Evolutionary conservation across 2,888 invertebrate species (phyloP), one percentile per base, ranked within the genome.

Genomic region (Tipula lateralis): DNA sequence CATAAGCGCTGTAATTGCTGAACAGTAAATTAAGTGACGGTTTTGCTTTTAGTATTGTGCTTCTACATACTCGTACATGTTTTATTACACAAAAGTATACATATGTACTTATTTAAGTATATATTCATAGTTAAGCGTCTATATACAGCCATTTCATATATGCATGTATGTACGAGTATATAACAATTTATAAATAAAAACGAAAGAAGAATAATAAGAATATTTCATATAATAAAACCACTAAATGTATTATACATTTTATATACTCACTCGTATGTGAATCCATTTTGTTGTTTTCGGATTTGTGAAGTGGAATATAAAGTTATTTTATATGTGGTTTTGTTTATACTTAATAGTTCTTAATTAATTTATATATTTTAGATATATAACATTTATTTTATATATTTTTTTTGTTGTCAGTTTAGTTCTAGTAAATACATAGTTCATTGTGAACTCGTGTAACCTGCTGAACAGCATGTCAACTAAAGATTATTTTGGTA

Each of bases 401-500:
- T n/a, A n/a, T n/a, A n/a, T n/a, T n/a, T n/a, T n/a, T n/a, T n/a
- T n/a, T n/a, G n/a, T n/a, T n/a, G n/a, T n/a, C n/a, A n/a, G n/a
- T n/a, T n/a, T n/a, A n/a, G n/a, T n/a, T n/a, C n/a, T n/a, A n/a
- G n/a, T n/a, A n/a, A n/a, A n/a, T n/a, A n/a, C n/a, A n/a, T n/a
- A n/a, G n/a, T n/a, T n/a, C n/a, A n/a, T n/a, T n/a, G n/a, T n/a
- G n/a, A n/a, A n/a, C n/a, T n/a, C n/a, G n/a, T n/a, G n/a, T 16
- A n/a, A 16, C 44, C 44, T 4, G 44, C 16, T n/a, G 16, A 50
- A 16, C 66, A 66, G 6, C 66, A 85, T 85, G 85, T 84, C 85
- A 32, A 81, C 84, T 16, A 85, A 85, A 80, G 85, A 85, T 82
- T 84, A 85, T 66, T 85, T 85, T 84, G 85, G 84, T 84, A 84